Evolutionary conservation across 2,888 invertebrate genomes (phyloP).

Genomic region (Thecophora atra): DNA sequence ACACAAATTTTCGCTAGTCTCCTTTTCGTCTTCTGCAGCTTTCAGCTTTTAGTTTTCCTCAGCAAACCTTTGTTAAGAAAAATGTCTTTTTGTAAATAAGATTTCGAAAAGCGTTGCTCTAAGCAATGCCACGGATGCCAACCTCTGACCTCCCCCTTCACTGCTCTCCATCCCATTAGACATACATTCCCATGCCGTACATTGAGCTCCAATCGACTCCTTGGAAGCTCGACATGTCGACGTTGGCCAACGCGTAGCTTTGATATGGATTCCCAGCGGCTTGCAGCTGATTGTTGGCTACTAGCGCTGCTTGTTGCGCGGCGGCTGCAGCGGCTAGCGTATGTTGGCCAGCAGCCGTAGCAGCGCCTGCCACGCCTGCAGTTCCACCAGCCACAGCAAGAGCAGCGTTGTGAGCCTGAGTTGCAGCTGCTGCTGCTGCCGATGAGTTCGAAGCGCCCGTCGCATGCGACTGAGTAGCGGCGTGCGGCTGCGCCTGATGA

Average conservation of each 20-base stretch:
- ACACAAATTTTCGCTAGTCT: slow-evolving; percentile 8
- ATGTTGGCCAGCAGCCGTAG: slow-evolving; percentile 58
- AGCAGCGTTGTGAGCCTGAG: slow-evolving; percentile 52
- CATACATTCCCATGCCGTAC: slow-evolving; percentile 94
- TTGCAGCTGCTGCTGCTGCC: slow-evolving; percentile 41
- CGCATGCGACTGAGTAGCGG: slow-evolving; percentile 47
- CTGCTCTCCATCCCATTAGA: slow-evolving; percentile 59
- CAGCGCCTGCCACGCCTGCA: slow-evolving; percentile 53
- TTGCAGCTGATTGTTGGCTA: slow-evolving; percentile 72
- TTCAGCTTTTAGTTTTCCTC: too few relatives aligned
- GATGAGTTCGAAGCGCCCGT: slow-evolving; percentile 48
- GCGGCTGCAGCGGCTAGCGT: slow-evolving; percentile 68
- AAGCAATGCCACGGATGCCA: not conserved
- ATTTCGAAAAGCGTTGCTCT: not conserved
- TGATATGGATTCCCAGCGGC: slow-evolving; percentile 77
- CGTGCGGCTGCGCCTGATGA: slow-evolving; percentile 51
- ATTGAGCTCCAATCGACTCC: slow-evolving; percentile 91
- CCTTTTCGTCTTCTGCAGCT: too few relatives aligned
- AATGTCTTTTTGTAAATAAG: not conserved
- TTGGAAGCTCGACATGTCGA: slow-evolving; percentile 92
- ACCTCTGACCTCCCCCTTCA: not conserved
- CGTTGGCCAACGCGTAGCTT: slow-evolving; percentile 85
- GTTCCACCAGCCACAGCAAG: slow-evolving; percentile 55
- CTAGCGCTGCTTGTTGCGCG: slow-evolving; percentile 69
- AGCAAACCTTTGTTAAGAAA: not conserved